Percentiles rank a stretch among this genome's conserved stretches.
Evolutionary conservation across 2,888 invertebrate genomes (phyloP).

Genomic region (Matsumyia berberina): DNA sequence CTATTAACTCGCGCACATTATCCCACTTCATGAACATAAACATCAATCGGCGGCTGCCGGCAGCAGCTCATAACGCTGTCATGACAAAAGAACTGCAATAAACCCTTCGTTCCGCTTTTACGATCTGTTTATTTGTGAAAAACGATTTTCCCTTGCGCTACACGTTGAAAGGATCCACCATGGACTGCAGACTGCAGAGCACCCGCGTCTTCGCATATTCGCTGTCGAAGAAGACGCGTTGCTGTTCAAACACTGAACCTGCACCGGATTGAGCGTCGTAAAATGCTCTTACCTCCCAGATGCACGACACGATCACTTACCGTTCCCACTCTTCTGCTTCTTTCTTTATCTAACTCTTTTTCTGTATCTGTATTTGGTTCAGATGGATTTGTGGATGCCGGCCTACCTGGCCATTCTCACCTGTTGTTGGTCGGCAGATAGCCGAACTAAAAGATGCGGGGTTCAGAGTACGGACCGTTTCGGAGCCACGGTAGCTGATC

Average conservation of each 20-base stretch:
- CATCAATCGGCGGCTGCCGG: slow-evolving; percentile 53
- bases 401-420: slow-evolving; percentile 59
- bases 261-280: slow-evolving; percentile 33
- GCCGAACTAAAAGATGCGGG: background rate
- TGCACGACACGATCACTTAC: slow-evolving; percentile 16
- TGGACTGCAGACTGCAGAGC: background rate
- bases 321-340: slow-evolving; percentile 6
- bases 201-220: slow-evolving; percentile 8
- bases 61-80: slow-evolving; percentile 32
- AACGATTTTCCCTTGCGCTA: slow-evolving; percentile 45
- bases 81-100: slow-evolving; percentile 52
- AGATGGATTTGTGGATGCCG: background rate
- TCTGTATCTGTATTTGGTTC: slow-evolving; percentile 12
- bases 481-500: slow-evolving; percentile 43
- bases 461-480: slow-evolving; percentile 6
- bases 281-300: slow-evolving; percentile 62
- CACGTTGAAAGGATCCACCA: slow-evolving; percentile 52
- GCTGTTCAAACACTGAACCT: slow-evolving; percentile 63
- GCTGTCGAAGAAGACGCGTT: slow-evolving; percentile 51
- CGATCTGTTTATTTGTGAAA: slow-evolving; percentile 74
- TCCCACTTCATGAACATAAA: slow-evolving; percentile 61
- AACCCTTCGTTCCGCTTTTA: slow-evolving; percentile 56
- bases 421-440: slow-evolving; percentile 31
- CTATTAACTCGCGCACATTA: slow-evolving; percentile 55
- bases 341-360: slow-evolving; percentile 30